A percentile compares a stretch with the other conserved stretches of the same genome.
Evolutionary conservation across 2,113 vertebrate species (phyloP).

Genomic region (Epinephelus cyanopodus): DNA sequence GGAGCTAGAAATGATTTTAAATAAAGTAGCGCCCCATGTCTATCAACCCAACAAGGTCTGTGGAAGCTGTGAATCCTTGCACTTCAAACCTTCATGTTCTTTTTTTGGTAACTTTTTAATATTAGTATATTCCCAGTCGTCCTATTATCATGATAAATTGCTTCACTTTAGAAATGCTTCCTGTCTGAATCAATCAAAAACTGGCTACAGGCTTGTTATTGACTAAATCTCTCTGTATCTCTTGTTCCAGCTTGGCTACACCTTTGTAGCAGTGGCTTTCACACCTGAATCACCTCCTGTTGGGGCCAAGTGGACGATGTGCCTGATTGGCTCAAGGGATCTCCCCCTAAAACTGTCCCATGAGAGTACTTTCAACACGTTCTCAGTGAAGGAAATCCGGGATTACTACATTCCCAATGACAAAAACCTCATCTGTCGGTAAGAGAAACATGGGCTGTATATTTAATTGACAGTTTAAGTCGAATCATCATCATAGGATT

Average conservation of each 20-base stretch:
- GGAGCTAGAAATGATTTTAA: constrained; percentile 86
- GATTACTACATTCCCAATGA: constrained; percentile 91
- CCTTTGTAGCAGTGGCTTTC: constrained; percentile 89
- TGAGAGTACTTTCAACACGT: constrained; percentile 80
- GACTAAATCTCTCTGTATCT: not conserved
- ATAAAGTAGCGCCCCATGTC: constrained; percentile 81
- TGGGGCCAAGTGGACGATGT: constrained; percentile 87
- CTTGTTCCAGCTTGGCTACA: constrained; percentile 89
- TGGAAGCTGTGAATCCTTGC: not conserved
- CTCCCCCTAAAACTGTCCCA: constrained; percentile 84
- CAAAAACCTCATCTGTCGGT: constrained; percentile 91
- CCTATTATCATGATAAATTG: not conserved
- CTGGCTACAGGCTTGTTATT: not conserved
- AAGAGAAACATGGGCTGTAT: constrained; percentile 33
- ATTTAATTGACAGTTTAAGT: not conserved
- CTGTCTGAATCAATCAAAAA: constrained; percentile 5
- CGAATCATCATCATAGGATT: not conserved
- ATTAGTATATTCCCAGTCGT: not conserved
- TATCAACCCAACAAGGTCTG: constrained; percentile 91
- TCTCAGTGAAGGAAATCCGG: constrained; percentile 86
- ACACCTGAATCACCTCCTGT: constrained; percentile 71
- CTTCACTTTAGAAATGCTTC: not conserved
- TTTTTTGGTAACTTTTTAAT: not conserved
- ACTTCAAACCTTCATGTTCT: not conserved
- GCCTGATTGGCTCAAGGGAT: constrained; percentile 85